These are phyloP conservation scores for Chiridota heheva DNA, from an alignment of 35 echinoderm and acorn worm species.

Conservation along the genomic window DNA sequence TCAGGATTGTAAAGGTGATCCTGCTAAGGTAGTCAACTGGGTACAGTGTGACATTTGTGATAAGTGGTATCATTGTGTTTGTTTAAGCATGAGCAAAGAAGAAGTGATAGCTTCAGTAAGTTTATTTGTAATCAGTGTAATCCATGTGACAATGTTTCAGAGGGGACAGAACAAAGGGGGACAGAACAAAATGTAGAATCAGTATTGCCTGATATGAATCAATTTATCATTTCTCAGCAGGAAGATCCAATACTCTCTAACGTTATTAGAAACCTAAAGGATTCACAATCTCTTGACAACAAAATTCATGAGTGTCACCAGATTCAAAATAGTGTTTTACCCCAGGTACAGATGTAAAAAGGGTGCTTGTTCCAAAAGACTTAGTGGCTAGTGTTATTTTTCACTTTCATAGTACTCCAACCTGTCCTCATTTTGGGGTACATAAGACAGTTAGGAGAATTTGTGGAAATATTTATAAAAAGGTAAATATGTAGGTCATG, in stretches of 20 bases:
- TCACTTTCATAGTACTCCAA: neutral
- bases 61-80: slow-evolving; percentile 21
- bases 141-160: neutral
- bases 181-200: neutral
- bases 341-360: neutral
- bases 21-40: slow-evolving; percentile 25
- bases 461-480: neutral
- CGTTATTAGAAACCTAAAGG: neutral
- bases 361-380: neutral
- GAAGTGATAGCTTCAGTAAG: neutral
- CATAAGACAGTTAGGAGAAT: neutral
- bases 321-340: neutral
- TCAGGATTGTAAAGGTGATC: neutral
- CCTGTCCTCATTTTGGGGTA: too few relatives aligned
- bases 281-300: neutral
- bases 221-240: neutral
- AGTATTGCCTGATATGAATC: neutral
- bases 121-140: neutral
- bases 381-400: neutral
- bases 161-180: neutral
- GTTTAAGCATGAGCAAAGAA: slow-evolving; percentile 2
- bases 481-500: neutral
- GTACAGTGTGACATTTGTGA: slow-evolving; percentile 31
- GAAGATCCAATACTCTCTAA: neutral
- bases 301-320: neutral